Evolutionary conservation across 2,888 invertebrate genomes (phyloP).

Genomic region (Herminia tarsipennalis): DNA sequence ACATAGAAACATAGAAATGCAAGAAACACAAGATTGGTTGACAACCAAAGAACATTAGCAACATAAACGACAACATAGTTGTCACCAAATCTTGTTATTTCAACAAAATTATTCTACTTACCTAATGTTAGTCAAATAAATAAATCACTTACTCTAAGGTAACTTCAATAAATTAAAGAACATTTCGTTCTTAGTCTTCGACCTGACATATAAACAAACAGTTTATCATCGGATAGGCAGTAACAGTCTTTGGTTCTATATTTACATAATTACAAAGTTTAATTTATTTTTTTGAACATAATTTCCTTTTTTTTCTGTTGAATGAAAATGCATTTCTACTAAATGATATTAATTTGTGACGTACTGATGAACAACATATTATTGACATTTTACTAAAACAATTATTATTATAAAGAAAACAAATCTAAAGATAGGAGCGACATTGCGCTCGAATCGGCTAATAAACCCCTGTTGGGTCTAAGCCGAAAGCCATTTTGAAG

Average conservation of each 20-base stretch:
- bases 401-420: slow-evolving; percentile 25
- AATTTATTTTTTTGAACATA: slow-evolving; percentile 34
- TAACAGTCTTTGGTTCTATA: slow-evolving; percentile 82
- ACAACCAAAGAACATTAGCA: slow-evolving; percentile 47
- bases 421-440: slow-evolving; percentile 19
- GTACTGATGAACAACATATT: slow-evolving; percentile 62
- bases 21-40: slow-evolving; percentile 41
- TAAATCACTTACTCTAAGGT: slow-evolving; percentile 80
- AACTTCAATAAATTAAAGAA: slow-evolving; percentile 82
- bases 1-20: slow-evolving; percentile 72
- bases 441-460: slow-evolving; percentile 41
- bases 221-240: slow-evolving; percentile 59
- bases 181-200: slow-evolving; percentile 57
- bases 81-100: slow-evolving; percentile 45
- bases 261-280: slow-evolving; percentile 64
- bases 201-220: slow-evolving; percentile 55
- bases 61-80: slow-evolving; percentile 35
- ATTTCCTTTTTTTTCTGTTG: slow-evolving; percentile 77
- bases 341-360: slow-evolving; percentile 73
- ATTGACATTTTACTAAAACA: slow-evolving; percentile 47
- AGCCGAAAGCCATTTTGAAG: slow-evolving; percentile 61
- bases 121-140: slow-evolving; percentile 79
- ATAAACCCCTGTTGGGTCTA: slow-evolving; percentile 74
- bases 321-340: slow-evolving; percentile 75
- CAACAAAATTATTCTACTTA: slow-evolving; percentile 61